phyloP scores from a whole-genome alignment of 2,113 vertebrate species.

The Cryptotis parvus region DNA sequence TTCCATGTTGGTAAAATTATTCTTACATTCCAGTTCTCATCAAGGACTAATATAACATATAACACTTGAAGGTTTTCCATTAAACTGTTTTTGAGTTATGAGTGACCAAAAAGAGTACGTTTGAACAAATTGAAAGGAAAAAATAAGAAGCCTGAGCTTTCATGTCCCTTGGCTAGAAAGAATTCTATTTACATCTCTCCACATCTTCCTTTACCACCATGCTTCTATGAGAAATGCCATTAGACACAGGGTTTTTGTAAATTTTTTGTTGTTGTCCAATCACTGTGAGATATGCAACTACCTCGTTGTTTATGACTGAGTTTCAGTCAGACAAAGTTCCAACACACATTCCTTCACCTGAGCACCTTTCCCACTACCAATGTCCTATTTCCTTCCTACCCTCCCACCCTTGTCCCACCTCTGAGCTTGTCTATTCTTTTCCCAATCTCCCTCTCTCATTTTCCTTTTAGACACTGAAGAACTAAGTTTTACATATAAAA shows the following conservation, averaged over 20 bases:
- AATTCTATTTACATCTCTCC: slow-evolving; percentile 65
- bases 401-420: too few relatives aligned
- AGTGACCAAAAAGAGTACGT: slow-evolving; percentile 62
- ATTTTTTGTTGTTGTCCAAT: slow-evolving; percentile 39
- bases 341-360: too few relatives aligned
- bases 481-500: too few relatives aligned
- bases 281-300: too few relatives aligned
- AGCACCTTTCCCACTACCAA: too few relatives aligned
- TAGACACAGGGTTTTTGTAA: slow-evolving; percentile 62
- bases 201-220: not conserved
- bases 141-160: slow-evolving; percentile 41
- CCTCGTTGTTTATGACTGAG: too few relatives aligned
- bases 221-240: slow-evolving; percentile 29
- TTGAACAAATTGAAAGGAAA: slow-evolving; percentile 59
- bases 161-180: slow-evolving; percentile 41
- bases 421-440: too few relatives aligned
- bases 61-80: slow-evolving; percentile 82
- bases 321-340: too few relatives aligned
- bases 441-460: too few relatives aligned
- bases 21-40: slow-evolving; percentile 77
- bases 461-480: too few relatives aligned
- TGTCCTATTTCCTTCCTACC: too few relatives aligned
- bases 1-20: slow-evolving; percentile 76
- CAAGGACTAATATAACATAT: slow-evolving; percentile 82
- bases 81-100: slow-evolving; percentile 81